Evolutionary conservation across 2,888 invertebrate species (phyloP), one percentile per base, ranked within the genome.

Genomic region (Cylindroiulus punctatus): DNA sequence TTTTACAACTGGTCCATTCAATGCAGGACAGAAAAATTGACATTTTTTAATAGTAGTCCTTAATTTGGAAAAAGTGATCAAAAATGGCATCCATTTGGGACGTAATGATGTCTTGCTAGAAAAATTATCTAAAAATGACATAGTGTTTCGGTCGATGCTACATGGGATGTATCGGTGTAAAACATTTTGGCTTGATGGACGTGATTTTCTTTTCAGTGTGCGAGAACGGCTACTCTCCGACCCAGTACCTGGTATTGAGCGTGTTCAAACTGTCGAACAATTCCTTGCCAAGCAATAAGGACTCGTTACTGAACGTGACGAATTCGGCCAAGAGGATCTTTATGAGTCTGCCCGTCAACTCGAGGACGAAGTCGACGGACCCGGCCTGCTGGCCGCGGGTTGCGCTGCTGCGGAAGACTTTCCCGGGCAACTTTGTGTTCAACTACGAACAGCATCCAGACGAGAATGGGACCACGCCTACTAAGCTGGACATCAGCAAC

Each of bases 401-500:
- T 90, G 88, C 91, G 0, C 88, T 93, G 30, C 89, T 93, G 81
- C 91, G 93, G 42, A 93, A 95, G 89, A 94, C 94, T 10, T 93
- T 94, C 90, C 93, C 94, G 4, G 94, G 95, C 87, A 95, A 95
- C 89, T 96, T 96, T 90, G 92, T 94, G 83, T 96, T 94, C 89
- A 94, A 95, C 87, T 96, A 94, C 90, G 85, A 86, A 22, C 95
- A 95, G 88, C 91, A 95, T 84, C 92, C 94, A 1, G 93, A 93
- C 0, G 92, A 92, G n/a, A 92, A 94, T 87, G 93, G 93, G 17
- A 94, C 93, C 40, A 92, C 94, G 5, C 93, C 95, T 0, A 92
- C 93, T 5, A 85, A 86, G 0, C 90, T 96, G 36, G 95, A 95
- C 89, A 90, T 96, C 82, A 94, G 94, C 14, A 93, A 93, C 4